Evolutionary conservation across 2,888 invertebrate species (phyloP).

Genomic region (Tiphia femorata): DNA sequence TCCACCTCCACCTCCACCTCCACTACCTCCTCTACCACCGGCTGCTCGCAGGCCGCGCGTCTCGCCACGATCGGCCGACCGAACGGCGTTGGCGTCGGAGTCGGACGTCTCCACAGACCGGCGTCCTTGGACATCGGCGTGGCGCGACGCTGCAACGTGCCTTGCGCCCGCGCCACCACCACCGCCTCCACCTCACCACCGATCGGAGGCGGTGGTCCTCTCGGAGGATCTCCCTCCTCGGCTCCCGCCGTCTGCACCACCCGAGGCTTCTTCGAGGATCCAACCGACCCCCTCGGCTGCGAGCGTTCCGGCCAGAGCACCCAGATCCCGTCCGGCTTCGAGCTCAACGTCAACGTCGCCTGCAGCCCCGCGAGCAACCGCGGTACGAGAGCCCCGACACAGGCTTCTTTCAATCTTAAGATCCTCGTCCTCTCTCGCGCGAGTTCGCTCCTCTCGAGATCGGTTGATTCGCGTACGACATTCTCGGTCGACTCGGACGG

Average conservation of each 20-base stretch:
- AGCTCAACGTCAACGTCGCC: slow-evolving; percentile 61
- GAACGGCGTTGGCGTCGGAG: slow-evolving; percentile 8
- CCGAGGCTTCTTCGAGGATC: slow-evolving; percentile 55
- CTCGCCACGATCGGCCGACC: too few relatives aligned
- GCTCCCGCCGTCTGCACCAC: slow-evolving; percentile 50
- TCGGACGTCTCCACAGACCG: slow-evolving; percentile 46
- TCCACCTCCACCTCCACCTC: too few relatives aligned
- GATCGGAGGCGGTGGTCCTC: slow-evolving; percentile 14
- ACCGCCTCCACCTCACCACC: slow-evolving; percentile 22
- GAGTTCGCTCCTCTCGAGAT: too few relatives aligned
- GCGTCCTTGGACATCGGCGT: slow-evolving; percentile 58
- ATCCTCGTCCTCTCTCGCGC: too few relatives aligned
- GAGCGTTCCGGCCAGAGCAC: too few relatives aligned
- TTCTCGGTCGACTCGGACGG: too few relatives aligned
- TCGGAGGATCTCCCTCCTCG: slow-evolving; percentile 55
- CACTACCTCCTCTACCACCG: too few relatives aligned
- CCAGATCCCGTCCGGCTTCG: slow-evolving; percentile 62
- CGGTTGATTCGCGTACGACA: too few relatives aligned
- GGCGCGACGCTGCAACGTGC: slow-evolving; percentile 36
- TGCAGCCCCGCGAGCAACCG: slow-evolving; percentile 56
- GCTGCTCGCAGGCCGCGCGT: too few relatives aligned
- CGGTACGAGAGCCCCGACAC: slow-evolving; percentile 44
- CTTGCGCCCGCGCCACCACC: slow-evolving; percentile 25
- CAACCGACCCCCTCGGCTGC: too few relatives aligned
- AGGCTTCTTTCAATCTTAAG: too few relatives aligned